Evolutionary conservation across 2,888 invertebrate genomes (phyloP), one percentile per base, ranked within the genome.

Genomic region (Mechanitis messenoides): DNA sequence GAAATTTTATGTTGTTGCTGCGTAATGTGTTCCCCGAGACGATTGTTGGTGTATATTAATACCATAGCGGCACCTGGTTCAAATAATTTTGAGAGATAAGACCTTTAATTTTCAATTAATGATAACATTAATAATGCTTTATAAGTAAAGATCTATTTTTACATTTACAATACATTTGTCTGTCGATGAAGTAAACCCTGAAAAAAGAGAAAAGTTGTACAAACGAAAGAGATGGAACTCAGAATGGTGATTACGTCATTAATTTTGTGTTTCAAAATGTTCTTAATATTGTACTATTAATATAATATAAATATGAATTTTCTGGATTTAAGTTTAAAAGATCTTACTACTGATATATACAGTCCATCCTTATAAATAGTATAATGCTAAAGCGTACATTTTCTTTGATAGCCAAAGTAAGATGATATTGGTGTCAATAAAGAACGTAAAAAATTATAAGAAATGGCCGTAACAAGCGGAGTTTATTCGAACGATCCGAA

Each of bases 401-500:
- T n/a, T 9, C 31, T 31, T 28, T 9, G 9, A 31, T 50, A 42
- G 6, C 42, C 31, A 9, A 50, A 50, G 50, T 50, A 7, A 50
- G 7, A 50, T 31, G 31, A 2, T 11, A 47, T 47, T 4, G 20
- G 28, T 47, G 47, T 31, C 50, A 31, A 50, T 50, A 50, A 50
- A 50, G 31, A 28, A 7, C 7, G 50, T 50, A 50, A 11, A 50
- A 50, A 50, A 50, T 31, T 31, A 31, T 31, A 33, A 42, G 55
- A 55, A 58, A 60, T 45, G 4, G 50, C 50, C 9, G 50, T 50
- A 31, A 31, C 50, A 50, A 50, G 9, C 50, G 50, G 46, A 58
- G 33, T 58, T 50, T 38, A 45, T 53, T 60, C 47, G 58, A 55
- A 45, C 56, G 50, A 57, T 61, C 59, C 47, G 38, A 53, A 58